Evolutionary conservation across 2,113 vertebrate genomes (phyloP).

Genomic region (Dipodomys stephensi): DNA sequence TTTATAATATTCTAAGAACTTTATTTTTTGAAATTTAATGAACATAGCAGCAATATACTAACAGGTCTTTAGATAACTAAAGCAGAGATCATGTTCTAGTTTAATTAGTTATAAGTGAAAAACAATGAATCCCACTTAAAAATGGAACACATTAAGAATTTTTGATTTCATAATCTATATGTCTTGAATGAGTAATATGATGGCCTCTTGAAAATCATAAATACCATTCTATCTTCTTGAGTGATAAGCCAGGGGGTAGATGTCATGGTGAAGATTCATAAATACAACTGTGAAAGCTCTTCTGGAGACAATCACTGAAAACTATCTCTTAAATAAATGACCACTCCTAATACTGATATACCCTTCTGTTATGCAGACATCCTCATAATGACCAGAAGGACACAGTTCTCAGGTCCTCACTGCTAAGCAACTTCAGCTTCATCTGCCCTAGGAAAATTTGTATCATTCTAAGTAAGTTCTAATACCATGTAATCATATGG

Average conservation of each 20-base stretch:
- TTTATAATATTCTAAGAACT: conserved; percentile 40
- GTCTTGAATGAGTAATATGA: neutral
- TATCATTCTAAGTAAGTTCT: conserved; percentile 49
- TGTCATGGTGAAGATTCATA: neutral
- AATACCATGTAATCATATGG: neutral
- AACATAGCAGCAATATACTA: conserved; percentile 54
- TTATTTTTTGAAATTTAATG: conserved; percentile 37
- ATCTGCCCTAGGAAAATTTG: conserved; percentile 17
- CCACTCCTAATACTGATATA: neutral
- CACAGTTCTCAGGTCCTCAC: neutral
- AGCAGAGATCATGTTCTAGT: neutral
- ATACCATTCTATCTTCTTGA: neutral
- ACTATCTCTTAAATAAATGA: neutral
- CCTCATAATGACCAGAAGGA: neutral
- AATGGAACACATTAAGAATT: conserved; percentile 20
- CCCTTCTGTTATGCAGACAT: neutral
- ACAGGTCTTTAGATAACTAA: conserved; percentile 38
- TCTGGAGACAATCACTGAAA: neutral
- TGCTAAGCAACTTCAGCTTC: neutral
- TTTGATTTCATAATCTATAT: conserved; percentile 10
- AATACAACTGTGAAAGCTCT: neutral
- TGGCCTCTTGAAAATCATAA: conserved; percentile 38
- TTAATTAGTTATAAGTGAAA: conserved; percentile 45
- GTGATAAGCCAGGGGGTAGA: neutral
- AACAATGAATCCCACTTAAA: neutral